Evolutionary conservation across 2,113 vertebrate genomes (phyloP).

Genomic region (Ciconia maguari): DNA sequence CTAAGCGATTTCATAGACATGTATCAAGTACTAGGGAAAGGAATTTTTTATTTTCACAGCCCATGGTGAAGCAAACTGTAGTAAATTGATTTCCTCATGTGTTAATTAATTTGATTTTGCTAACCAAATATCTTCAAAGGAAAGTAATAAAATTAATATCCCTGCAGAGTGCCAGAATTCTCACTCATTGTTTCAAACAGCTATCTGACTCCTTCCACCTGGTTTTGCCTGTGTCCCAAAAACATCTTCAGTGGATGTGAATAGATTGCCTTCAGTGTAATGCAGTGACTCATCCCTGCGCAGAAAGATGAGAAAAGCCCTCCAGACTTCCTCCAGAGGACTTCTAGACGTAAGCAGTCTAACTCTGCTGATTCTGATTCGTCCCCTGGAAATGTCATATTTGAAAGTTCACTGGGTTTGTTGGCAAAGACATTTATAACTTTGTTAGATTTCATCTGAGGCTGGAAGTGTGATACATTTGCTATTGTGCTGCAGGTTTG

Average conservation of each 20-base stretch:
- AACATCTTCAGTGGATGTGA: not conserved
- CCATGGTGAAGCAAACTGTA: not conserved
- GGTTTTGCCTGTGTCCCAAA: not conserved
- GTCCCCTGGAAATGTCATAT: slow-evolving; percentile 36
- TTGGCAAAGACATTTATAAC: not conserved
- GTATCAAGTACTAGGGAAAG: not conserved
- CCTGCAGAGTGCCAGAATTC: not conserved
- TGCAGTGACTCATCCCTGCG: not conserved
- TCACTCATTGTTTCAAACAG: not conserved
- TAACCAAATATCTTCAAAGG: not conserved
- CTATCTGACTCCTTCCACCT: not conserved
- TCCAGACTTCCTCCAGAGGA: not conserved
- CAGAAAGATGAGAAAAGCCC: not conserved
- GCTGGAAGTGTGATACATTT: not conserved
- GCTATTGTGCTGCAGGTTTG: not conserved
- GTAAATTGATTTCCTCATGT: not conserved
- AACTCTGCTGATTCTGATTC: not conserved
- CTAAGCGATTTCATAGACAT: not conserved
- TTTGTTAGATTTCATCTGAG: not conserved
- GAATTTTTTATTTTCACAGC: not conserved
- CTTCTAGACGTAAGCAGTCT: not conserved
- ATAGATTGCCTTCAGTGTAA: not conserved
- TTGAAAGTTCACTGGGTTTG: slow-evolving; percentile 40
- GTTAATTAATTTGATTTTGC: slow-evolving; percentile 9
- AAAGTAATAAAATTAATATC: not conserved